A percentile compares a stretch with the other conserved stretches of the same genome.
Evolutionary conservation across 1,140 invertebrate species (phyloP).

Genomic region (Drosophila murphyi): DNA sequence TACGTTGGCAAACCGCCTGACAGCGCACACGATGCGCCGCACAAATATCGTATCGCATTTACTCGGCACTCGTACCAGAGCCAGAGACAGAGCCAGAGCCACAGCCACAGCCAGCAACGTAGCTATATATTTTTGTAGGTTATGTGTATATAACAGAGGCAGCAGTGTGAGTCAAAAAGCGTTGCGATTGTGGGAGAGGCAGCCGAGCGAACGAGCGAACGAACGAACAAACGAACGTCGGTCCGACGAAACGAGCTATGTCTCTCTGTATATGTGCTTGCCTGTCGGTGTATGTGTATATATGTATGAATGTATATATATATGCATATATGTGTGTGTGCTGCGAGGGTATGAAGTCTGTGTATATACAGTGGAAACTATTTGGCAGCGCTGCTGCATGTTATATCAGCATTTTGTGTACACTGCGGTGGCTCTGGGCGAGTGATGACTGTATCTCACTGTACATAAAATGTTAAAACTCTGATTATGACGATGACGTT

Average conservation of each 20-base stretch:
- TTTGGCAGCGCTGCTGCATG: neutral
- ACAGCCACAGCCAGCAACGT: slow-evolving; percentile 31
- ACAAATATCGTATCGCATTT: slow-evolving; percentile 75
- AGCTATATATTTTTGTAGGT: slow-evolving; percentile 83
- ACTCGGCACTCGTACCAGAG: slow-evolving; percentile 56
- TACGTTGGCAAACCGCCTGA: slow-evolving; percentile 64
- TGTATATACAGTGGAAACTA: slow-evolving; percentile 59
- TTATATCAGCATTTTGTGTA: neutral
- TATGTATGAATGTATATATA: slow-evolving; percentile 36
- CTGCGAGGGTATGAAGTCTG: slow-evolving; percentile 43
- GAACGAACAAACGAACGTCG: slow-evolving; percentile 25
- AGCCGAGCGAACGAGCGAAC: slow-evolving; percentile 54
- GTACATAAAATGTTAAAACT: slow-evolving; percentile 83
- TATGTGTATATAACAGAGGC: slow-evolving; percentile 82
- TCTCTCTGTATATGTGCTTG: slow-evolving; percentile 32
- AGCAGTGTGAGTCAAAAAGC: slow-evolving; percentile 72
- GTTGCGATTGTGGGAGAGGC: slow-evolving; percentile 76
- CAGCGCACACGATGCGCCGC: slow-evolving; percentile 75
- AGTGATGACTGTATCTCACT: slow-evolving; percentile 52
- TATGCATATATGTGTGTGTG: neutral
- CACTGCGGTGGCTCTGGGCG: neutral
- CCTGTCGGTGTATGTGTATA: slow-evolving; percentile 31
- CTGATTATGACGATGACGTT: slow-evolving; percentile 79
- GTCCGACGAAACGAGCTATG: slow-evolving; percentile 59
- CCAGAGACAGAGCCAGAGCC: slow-evolving; percentile 49